Base-by-base conservation (phyloP, 1,140 invertebrate species). In the Hycleus phaleratus region DNA sequence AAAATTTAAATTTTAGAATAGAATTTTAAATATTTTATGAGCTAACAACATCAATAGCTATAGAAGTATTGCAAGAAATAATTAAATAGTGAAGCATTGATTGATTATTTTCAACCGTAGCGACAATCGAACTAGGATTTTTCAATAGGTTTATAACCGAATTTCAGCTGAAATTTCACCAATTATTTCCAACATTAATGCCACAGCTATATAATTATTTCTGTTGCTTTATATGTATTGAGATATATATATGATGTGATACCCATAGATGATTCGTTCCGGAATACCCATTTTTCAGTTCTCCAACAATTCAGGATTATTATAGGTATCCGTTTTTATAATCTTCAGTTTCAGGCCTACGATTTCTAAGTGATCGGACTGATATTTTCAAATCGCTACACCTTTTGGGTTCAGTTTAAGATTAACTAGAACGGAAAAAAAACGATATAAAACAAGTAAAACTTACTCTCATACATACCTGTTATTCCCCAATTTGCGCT, bases 181-280 rank as follows among this genome's bases (percentile, higher is more conserved):
- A 7, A 46, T 18, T 18, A 18, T 18, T 18, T 18, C 18, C 18
- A 18, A 54, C 24, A 38, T 53, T 58, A 61, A 61, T 64, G 62
- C 59, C 49, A 11, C n/a, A 4, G 43, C 64, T 63, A 61, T 58
- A 43, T 62, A 65, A 68, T 64, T 63, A 61, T 68, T 63, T 61
- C 50, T 60, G 25, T 61, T 39, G 66, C 66, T 68, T 68, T 68
- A 56, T 58, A 59, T 68, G 66, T 68, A 62, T 56, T 58, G 60
- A 60, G 47, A 56, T 60, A 58, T 63, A 61, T 64, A 64, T 68
- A 57, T 54, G 53, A 62, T 68, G 66, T 66, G 63, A 68, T 66
- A 68, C 61, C 62, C 52, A 60, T 61, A 65, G 55, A 57, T 40
- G 53, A 59, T 60, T 58, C 47, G 43, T 64, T 61, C 18, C 18